Evolutionary conservation across 2,113 vertebrate genomes (phyloP), one percentile per base, ranked within the genome.

Genomic region (Menura novaehollandiae): DNA sequence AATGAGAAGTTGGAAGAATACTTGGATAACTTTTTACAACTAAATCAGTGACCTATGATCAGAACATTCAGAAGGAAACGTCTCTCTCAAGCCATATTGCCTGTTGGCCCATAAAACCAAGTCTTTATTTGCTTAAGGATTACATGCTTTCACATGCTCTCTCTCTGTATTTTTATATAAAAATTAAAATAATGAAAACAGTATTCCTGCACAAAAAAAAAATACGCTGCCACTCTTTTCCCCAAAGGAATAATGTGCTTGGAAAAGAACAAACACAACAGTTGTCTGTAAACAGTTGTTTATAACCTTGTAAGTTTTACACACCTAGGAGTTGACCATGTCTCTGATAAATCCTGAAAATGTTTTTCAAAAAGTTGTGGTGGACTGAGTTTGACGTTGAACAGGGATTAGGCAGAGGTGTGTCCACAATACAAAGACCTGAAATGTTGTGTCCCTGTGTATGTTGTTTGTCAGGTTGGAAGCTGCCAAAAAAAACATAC

Each of bases 101-200:
- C 27, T 52, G 9, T 72, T 94, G 64, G 47, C 47, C 39, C 20
- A 71, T 49, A 73, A 87, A 94, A 33, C 30, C 7, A 32, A 20
- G 32, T 93, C 43, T 72, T 47, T 53, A 13, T 85, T 83, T 91
- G n/a, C 33, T 59, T 78, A 90, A 78, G 44, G 58, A 62, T 90
- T 74, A 43, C 0, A 1, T 66, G 21, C 27, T 80, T 30, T 88
- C 1, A 0, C 33, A 15, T 9, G 1, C 4, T 74, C 19, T 44
- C 22, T 49, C 43, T 64, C 33, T 53, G 6, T 77, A 58, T 66
- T 93, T 71, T 79, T 68, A 49, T 12, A 6, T 52, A 32, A 53
- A 94, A 85, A 53, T 8, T 55, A 21, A 30, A 75, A 83, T 46
- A 7, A 41, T 52, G 22, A 68, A 78, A 66, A 73, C 5, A 55